Conservation (phyloP, 2,113 vertebrate genomes). For the Xenopus laevis region DNA sequence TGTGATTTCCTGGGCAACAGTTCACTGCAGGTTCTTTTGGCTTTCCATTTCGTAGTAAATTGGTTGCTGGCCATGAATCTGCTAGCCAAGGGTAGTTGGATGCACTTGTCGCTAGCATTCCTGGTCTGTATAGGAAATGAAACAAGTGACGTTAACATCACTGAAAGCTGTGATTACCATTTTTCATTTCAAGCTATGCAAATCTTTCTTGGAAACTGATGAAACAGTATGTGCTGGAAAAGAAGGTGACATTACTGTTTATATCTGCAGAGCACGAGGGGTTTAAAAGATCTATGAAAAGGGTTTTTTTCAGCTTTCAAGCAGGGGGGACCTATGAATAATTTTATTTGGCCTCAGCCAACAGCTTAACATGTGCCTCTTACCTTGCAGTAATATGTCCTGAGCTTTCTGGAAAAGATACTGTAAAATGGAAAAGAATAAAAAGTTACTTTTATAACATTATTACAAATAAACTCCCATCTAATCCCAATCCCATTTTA, state of each 20-base stretch:
- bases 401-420: slow-evolving; percentile 78
- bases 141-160: background rate
- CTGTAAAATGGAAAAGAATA: slow-evolving; percentile 57
- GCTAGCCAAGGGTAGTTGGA: slow-evolving; percentile 87
- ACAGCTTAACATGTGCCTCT: slow-evolving; percentile 14
- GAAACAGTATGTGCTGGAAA: too few relatives aligned
- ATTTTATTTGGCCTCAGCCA: too few relatives aligned
- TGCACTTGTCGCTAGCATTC: slow-evolving; percentile 68
- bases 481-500: background rate
- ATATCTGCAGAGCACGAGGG: too few relatives aligned
- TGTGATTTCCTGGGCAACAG: slow-evolving; percentile 69
- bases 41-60: slow-evolving; percentile 73
- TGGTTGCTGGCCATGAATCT: slow-evolving; percentile 81
- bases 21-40: slow-evolving; percentile 66
- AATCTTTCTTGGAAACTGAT: too few relatives aligned
- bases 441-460: background rate
- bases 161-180: too few relatives aligned
- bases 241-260: too few relatives aligned
- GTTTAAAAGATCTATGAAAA: too few relatives aligned
- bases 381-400: slow-evolving; percentile 79
- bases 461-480: background rate
- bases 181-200: too few relatives aligned
- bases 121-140: slow-evolving; percentile 60
- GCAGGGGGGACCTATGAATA: too few relatives aligned
- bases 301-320: too few relatives aligned